Evolutionary conservation across 1,140 invertebrate species (phyloP), one percentile per base, ranked within the genome.

Genomic region (Scaptomyza graminum): DNA sequence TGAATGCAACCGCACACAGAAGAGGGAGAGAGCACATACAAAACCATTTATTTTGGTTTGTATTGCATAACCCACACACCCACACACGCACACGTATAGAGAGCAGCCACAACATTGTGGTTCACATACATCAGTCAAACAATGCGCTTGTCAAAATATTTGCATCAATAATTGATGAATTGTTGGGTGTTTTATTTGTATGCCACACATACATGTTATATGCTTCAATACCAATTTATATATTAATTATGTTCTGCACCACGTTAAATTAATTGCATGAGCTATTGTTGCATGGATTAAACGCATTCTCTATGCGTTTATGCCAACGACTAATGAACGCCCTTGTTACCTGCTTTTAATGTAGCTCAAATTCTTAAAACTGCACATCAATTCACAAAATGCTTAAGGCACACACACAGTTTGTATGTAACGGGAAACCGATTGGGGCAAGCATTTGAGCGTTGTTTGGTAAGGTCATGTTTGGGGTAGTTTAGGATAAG

Each of bases 131-230:
- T 57, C 64, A 73, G 70, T 71, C 69, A 71, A 81, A 81, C 81
- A 81, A 71, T 81, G 49, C 69, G 56, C 57, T 9, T 67, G 65
- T 68, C 76, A 74, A 82, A 79, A 83, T 76, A 75, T 71, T 67
- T 64, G 67, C 76, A 67, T 71, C 52, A 79, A 84, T 79, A 82
- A 79, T 68, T 75, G 60, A 71, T 69, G 41, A 57, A 34, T 12
- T 34, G 39, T 50, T 41, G 41, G 25, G 59, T 18, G 39, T 49
- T 22, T 22, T 22, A 18, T 25, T 11, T 49, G 37, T 39, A 12
- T 28, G 18, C 22, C 46, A 47, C 46, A 47, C 44, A 16, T 18
- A 12, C 44, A 47, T 59, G 47, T 63, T 62, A 50, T 39, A 47
- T 56, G 31, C 54, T 66, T 66, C 68, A 44, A 66, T 71, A 59